A percentile compares a stretch with the other conserved stretches of the same genome.
phyloP scores from a whole-genome alignment of 2,113 vertebrate genomes.

The Caranx ignobilis region DNA sequence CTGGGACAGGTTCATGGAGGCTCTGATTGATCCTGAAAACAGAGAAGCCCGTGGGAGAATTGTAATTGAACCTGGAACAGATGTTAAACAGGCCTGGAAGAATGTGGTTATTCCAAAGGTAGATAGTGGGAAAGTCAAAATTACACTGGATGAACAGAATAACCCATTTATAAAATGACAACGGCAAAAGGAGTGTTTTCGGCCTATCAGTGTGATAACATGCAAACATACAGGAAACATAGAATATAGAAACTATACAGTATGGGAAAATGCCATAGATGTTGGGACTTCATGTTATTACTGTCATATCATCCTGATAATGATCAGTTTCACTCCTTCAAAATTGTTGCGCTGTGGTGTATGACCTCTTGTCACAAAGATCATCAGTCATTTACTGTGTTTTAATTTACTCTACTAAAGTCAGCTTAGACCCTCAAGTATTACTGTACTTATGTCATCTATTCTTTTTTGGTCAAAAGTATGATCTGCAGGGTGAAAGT shows the following conservation, averaged over 20 bases:
- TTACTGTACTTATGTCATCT: no score
- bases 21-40: constrained; percentile 77
- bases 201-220: not conserved
- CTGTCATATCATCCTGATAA: no score
- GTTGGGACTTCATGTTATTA: not conserved
- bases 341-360: not conserved
- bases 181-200: not conserved
- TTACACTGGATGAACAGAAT: constrained; percentile 16
- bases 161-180: constrained; percentile 3
- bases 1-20: constrained; percentile 65
- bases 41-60: constrained; percentile 72
- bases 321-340: not conserved
- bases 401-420: not conserved
- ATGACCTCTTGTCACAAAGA: not conserved
- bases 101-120: constrained; percentile 43
- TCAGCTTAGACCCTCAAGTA: not conserved
- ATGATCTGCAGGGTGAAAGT: no score
- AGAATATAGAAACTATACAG: not conserved
- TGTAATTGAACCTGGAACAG: constrained; percentile 73
- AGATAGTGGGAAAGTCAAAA: constrained; percentile 23
- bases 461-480: no score
- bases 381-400: not conserved
- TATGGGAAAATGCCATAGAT: not conserved
- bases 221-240: not conserved
- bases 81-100: constrained; percentile 63